Evolutionary conservation across 1,140 invertebrate species (phyloP).

Genomic region (Drosophila ficusphila): DNA sequence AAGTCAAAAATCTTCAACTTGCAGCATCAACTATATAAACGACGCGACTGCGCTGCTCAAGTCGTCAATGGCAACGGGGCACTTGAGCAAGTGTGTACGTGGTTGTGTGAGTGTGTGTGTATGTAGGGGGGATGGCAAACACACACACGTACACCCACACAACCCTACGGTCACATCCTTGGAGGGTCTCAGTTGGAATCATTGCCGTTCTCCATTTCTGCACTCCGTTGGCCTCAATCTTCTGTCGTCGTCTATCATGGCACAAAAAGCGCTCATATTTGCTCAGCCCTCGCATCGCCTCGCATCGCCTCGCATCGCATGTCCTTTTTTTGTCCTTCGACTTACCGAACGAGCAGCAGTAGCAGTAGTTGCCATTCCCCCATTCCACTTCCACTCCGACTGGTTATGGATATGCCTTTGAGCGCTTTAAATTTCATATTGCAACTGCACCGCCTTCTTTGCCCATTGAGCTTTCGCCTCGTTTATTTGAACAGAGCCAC

Average conservation of each 20-base stretch:
- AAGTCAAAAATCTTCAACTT: constrained; percentile 82
- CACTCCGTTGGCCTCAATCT: constrained; percentile 33
- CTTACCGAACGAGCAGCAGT: constrained; percentile 51
- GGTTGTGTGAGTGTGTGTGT: constrained; percentile 7
- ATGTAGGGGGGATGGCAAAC: constrained; percentile 31
- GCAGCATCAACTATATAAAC: constrained; percentile 71
- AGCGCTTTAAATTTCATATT: constrained; percentile 83
- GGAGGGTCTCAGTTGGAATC: constrained; percentile 41
- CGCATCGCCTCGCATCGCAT: constrained; percentile 64
- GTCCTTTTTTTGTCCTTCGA: constrained; percentile 82
- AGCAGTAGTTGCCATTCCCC: constrained; percentile 1
- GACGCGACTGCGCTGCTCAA: constrained; percentile 63
- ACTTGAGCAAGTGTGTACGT: constrained; percentile 55
- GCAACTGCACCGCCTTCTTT: constrained; percentile 62
- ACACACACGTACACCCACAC: constrained; percentile 11
- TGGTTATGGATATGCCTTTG: constrained; percentile 82
- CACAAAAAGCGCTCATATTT: constrained; percentile 75
- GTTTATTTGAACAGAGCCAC: constrained; percentile 54
- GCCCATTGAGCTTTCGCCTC: constrained; percentile 37
- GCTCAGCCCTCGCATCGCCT: constrained; percentile 64
- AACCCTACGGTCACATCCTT: background rate
- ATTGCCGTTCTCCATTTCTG: constrained; percentile 54
- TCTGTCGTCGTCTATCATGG: constrained; percentile 69
- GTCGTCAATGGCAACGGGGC: constrained; percentile 78
- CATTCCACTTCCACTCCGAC: constrained; percentile 16